A percentile compares a stretch with the other conserved stretches of the same genome.
phyloP scores from a whole-genome alignment of 2,797 vertebrate species.

The Cichlasoma orientale region DNA sequence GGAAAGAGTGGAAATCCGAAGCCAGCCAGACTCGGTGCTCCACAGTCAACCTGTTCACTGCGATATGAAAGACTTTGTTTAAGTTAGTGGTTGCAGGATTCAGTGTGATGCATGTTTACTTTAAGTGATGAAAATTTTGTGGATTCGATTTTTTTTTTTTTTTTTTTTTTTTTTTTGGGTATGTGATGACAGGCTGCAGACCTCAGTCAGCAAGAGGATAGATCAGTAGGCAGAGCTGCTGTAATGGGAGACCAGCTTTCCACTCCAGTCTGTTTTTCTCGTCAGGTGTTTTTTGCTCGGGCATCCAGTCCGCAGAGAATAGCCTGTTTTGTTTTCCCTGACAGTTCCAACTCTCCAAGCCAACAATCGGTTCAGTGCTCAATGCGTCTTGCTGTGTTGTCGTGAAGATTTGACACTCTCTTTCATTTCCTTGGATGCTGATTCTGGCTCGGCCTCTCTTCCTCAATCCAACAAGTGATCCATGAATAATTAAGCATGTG shows the following conservation, averaged over 20 bases:
- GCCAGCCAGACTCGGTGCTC: neutral
- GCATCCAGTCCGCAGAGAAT: constrained; percentile 54
- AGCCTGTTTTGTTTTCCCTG: constrained; percentile 42
- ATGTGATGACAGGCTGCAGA: constrained; percentile 20
- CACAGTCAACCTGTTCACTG: neutral
- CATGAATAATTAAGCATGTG: constrained; percentile 77
- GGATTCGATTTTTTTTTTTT: neutral
- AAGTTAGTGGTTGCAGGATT: neutral
- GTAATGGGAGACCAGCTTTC: constrained; percentile 62
- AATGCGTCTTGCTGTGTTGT: neutral
- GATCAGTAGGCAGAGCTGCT: constrained; percentile 13
- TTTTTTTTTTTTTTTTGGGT: neutral
- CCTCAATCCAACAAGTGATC: constrained; percentile 69
- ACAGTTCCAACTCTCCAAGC: constrained; percentile 23
- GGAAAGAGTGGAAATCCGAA: constrained; percentile 1
- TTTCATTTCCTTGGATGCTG: constrained; percentile 48
- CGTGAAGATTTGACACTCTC: constrained; percentile 28
- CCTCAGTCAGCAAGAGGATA: constrained; percentile 7
- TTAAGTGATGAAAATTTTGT: neutral
- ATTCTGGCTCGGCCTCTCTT: constrained; percentile 51
- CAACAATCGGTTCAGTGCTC: neutral
- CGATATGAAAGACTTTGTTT: neutral
- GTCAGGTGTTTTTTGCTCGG: constrained; percentile 53
- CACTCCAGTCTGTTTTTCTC: constrained; percentile 43
- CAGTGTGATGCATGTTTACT: neutral